Evolutionary conservation across 2,797 vertebrate genomes (phyloP), one percentile per base, ranked within the genome.

Genomic region (Pitangus sulphuratus): DNA sequence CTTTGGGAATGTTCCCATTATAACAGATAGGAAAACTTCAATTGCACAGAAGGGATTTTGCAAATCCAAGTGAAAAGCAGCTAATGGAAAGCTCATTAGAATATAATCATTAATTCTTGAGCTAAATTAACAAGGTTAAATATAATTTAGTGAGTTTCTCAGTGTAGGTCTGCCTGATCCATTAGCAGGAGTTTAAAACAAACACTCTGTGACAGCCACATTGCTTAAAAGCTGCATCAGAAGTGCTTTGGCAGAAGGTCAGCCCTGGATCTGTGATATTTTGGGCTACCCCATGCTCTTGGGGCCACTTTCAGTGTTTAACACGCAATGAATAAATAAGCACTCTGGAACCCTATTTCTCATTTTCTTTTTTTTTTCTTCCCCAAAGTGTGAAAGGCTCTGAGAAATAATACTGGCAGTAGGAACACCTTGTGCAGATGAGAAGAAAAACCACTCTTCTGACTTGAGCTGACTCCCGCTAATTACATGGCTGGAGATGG

Each of bases 161-260:
- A 24, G 24, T n/a, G 24, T 88, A 91, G 62, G 37, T 91, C 88
- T 94, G 64, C 77, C 22, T 0, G 0, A 84, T 87, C 81, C 85
- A 91, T 97, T 95, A 95, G 76, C 60, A 72, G 44, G 65, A 61
- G 12, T 91, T 92, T 76, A 93, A 97, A 95, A 81, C 77, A 92
- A 89, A 76, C 58, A 33, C 47, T 51, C 39, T 76, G 20, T 78
- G 75, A 93, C 91, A 85, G 87, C 69, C 54, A 26, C 82, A 69
- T 93, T 91, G 95, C 77, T 81, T 90, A 86, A 76, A 54, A 70
- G 56, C 66, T 84, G 48, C 12, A 91, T 66, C 70, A 54, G 40
- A 96, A 95, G 48, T 77, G 56, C 80, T 93, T 95, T 89, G 2
- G 7, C 90, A 95, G 83, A 81, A 88, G 83, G 62, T 90, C 90